Conservation (phyloP, 2,888 invertebrate species). For the Ectemnius lituratus region DNA sequence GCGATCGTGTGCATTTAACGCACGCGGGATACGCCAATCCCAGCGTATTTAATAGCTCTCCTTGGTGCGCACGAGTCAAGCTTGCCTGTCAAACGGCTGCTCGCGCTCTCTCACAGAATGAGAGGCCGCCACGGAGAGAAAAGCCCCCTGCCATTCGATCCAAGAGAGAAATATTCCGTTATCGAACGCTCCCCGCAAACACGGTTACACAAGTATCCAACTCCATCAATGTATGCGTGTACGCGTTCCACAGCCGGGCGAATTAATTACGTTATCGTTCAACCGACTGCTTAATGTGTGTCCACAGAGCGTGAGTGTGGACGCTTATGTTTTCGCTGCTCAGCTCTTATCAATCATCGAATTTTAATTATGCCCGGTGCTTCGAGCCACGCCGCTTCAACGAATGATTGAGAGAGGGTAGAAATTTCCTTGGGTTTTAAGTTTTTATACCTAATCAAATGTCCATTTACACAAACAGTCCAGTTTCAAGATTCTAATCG, state of each 20-base stretch:
- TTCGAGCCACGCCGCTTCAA: background rate
- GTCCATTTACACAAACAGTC: background rate
- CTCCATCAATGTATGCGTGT: background rate
- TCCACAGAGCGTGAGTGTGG: background rate
- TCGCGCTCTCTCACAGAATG: conserved; percentile 13
- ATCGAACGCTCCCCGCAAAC: conserved; percentile 15
- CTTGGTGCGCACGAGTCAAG: conserved; percentile 8
- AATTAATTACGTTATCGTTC: conserved; percentile 52
- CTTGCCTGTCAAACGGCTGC: conserved; percentile 24
- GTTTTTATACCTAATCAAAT: too few species aligned
- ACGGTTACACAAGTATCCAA: too few species aligned
- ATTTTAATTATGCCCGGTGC: conserved; percentile 27
- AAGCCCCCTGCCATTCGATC: conserved; percentile 3
- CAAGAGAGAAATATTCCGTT: conserved; percentile 39
- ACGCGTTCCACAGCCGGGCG: conserved; percentile 8
- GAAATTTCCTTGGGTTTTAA: background rate
- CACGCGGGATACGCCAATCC: conserved; percentile 4
- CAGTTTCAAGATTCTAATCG: background rate
- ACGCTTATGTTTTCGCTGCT: conserved; percentile 28
- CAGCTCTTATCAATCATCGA: conserved; percentile 41
- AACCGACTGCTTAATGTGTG: conserved; percentile 13
- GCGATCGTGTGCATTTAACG: background rate
- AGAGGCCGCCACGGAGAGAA: background rate
- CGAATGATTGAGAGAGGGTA: background rate
- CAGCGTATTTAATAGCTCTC: background rate